These are phyloP conservation scores for Amitus sp. DNA, from an alignment of 2,888 invertebrate genomes.

Conservation along the genomic window DNA sequence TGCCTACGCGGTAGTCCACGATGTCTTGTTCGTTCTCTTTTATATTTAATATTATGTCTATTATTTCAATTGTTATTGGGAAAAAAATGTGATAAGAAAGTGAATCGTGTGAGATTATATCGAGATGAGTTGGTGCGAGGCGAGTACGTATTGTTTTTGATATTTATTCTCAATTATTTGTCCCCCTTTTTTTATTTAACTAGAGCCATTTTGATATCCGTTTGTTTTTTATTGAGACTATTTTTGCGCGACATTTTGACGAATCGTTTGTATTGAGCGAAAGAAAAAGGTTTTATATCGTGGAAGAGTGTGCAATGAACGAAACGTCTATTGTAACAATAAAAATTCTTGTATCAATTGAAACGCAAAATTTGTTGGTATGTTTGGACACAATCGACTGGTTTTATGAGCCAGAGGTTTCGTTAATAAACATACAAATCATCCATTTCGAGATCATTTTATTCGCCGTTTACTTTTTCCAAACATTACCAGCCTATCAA, in stretches of 20 bases:
- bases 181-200: conserved; percentile 49
- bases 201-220: conserved; percentile 53
- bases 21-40: conserved; percentile 17
- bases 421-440: conserved; percentile 58
- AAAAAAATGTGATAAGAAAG: conserved; percentile 24
- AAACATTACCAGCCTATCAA: not conserved
- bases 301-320: conserved; percentile 61
- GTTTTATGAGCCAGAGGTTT: conserved; percentile 51
- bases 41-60: conserved; percentile 8
- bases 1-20: conserved; percentile 27
- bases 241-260: conserved; percentile 47
- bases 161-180: conserved; percentile 63
- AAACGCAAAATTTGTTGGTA: conserved; percentile 58
- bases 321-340: conserved; percentile 60
- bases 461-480: not conserved
- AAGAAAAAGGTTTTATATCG: conserved; percentile 58
- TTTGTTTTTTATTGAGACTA: conserved; percentile 52
- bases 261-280: conserved; percentile 56
- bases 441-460: conserved; percentile 45
- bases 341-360: conserved; percentile 57
- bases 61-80: conserved; percentile 8
- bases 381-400: conserved; percentile 52
- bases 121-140: conserved; percentile 44
- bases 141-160: conserved; percentile 51
- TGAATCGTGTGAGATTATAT: conserved; percentile 41